Base-by-base conservation (phyloP, 1,140 invertebrate genomes). In the Rhizoglyphus robini region DNA sequence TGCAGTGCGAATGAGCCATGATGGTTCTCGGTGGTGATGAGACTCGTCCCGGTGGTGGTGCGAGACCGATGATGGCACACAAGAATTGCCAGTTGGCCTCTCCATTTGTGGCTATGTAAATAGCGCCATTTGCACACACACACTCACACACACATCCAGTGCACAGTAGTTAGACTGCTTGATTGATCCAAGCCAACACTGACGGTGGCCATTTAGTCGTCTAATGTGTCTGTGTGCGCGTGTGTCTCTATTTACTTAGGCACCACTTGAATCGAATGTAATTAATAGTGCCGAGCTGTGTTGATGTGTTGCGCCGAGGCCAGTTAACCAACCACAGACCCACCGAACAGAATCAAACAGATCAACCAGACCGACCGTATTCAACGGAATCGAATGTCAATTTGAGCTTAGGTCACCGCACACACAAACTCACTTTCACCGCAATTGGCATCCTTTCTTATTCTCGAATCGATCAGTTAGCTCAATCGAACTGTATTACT, bases 191-290 rank as follows among this genome's bases (percentile, higher is more conserved):
- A 54, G 51, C 36, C 36, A 41, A 8, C 51, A 54, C 51, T 20
- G 51, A 54, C 31, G 51, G 51, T 54, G 51, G 51, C 51, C 51
- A 54, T 54, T 54, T 54, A 54, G 51, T 54, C 51, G 51, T 54
- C 51, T 54, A 54, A 54, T 54, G 51, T 54, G 51, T 54, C 51
- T 54, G 20, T 54, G 51, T 32, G 15, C 51, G 51, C 51, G 51
- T 23, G 51, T 54, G 51, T 54, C 51, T 54, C 51, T 54, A 54
- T 54, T 54, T 54, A 32, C 51, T 54, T 20, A 25, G 31, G 51
- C 51, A 54, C 23, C 51, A 54, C 51, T 54, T 54, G 23, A 54
- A 20, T 15, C 31, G 41, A 54, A 54, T 54, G 51, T 54, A 54
- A 54, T 54, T 54, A 54, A 54, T 54, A 54, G 51, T 32, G 51